Percentiles rank a stretch among this genome's conserved stretches.
Evolutionary conservation across 92 coral and sea anemone species (phyloP).

Genomic region (Porites divaricata): DNA sequence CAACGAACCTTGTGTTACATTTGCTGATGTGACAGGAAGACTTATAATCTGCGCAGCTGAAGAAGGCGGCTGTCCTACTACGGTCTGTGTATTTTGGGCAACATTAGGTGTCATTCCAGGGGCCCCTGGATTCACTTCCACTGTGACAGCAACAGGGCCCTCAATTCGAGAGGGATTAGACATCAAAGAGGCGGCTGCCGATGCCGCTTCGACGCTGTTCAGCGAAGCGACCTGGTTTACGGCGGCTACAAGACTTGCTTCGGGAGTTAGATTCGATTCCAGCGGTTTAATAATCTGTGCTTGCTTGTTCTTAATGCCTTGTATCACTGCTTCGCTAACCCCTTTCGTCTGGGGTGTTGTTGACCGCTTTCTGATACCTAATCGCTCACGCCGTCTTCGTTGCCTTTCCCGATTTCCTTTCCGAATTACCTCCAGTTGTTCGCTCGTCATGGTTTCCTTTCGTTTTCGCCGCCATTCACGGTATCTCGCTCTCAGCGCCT

Average conservation of each 20-base stretch:
- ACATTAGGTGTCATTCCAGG: conserved; percentile 18
- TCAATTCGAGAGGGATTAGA: conserved; percentile 48
- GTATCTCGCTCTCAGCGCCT: conserved; percentile 90
- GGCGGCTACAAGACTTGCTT: conserved; percentile 49
- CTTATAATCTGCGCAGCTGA: conserved; percentile 40
- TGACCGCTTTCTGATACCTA: conserved; percentile 90
- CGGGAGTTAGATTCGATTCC: conserved; percentile 54
- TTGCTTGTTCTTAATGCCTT: conserved; percentile 78
- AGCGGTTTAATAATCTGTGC: conserved; percentile 67
- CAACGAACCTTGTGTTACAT: conserved; percentile 47
- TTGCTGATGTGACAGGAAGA: conserved; percentile 59
- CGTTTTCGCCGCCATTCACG: conserved; percentile 93
- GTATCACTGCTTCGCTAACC: conserved; percentile 84
- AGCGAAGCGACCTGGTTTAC: conserved; percentile 47
- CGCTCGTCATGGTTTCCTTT: conserved; percentile 93
- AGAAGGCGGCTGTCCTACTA: conserved; percentile 25
- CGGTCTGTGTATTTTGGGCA: conserved; percentile 26
- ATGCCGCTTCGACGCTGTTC: conserved; percentile 45
- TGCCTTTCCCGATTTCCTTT: conserved; percentile 94
- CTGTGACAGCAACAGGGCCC: conserved; percentile 48
- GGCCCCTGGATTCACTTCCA: conserved; percentile 39
- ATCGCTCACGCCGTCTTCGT: conserved; percentile 93
- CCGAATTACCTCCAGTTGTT: conserved; percentile 89
- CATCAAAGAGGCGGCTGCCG: conserved; percentile 46
- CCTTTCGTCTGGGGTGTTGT: conserved; percentile 76